Conservation (phyloP, 2,113 vertebrate genomes). For the Penelope pileata region DNA sequence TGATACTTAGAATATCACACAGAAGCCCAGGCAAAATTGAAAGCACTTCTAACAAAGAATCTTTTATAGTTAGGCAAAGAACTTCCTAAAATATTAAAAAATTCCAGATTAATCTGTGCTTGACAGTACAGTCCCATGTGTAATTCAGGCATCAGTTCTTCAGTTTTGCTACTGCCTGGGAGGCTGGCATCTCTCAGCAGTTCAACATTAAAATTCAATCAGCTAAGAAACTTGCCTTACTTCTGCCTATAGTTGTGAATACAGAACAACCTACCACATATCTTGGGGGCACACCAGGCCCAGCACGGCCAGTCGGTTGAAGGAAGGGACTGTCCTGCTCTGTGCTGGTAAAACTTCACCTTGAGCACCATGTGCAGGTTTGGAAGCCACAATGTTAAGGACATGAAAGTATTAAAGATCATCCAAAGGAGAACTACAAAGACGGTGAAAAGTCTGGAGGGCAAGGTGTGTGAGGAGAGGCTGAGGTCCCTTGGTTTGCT, state of each 20-base stretch:
- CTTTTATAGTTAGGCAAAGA: background rate
- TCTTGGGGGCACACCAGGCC: too few species aligned
- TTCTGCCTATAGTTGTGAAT: slow-evolving; percentile 49
- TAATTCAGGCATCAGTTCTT: background rate
- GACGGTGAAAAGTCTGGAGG: too few species aligned
- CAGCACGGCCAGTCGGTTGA: too few species aligned
- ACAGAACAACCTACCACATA: slow-evolving; percentile 25
- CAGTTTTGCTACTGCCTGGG: background rate
- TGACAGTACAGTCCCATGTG: background rate
- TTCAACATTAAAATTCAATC: slow-evolving; percentile 11
- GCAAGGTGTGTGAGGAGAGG: too few species aligned
- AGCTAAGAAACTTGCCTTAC: slow-evolving; percentile 21
- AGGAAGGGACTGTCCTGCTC: too few species aligned
- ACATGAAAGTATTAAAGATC: too few species aligned
- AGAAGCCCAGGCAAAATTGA: background rate
- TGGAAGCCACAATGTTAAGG: too few species aligned
- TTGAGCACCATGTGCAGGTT: too few species aligned
- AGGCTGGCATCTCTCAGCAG: background rate
- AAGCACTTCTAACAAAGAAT: background rate
- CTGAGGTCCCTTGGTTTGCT: too few species aligned
- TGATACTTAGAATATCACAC: background rate
- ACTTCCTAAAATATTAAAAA: background rate
- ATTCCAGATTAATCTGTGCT: background rate
- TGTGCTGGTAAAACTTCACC: too few species aligned
- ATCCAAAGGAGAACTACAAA: too few species aligned